phyloP scores from a whole-genome alignment of 2,888 invertebrate species.

The Pyrocoelia pectoralis region DNA sequence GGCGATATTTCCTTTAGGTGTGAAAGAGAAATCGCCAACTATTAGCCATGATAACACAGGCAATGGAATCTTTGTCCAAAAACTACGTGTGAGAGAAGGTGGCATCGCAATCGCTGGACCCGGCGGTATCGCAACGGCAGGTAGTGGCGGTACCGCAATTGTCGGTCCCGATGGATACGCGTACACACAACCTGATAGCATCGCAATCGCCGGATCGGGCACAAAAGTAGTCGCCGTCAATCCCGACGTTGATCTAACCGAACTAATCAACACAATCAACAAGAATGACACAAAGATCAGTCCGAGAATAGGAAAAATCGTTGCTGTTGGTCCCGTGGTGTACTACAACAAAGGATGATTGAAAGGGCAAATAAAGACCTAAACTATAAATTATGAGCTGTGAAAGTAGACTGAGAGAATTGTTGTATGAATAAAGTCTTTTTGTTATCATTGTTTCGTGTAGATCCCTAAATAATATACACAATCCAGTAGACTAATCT shows the following conservation, averaged over 20 bases:
- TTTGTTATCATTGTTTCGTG: no score
- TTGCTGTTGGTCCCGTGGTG: constrained; percentile 78
- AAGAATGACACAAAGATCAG: constrained; percentile 53
- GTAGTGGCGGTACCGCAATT: constrained; percentile 80
- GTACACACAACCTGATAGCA: constrained; percentile 76
- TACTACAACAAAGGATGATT: constrained; percentile 64
- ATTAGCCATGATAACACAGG: constrained; percentile 59
- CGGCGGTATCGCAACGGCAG: constrained; percentile 82
- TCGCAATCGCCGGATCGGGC: constrained; percentile 79
- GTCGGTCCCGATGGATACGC: constrained; percentile 82
- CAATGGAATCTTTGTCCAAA: constrained; percentile 74
- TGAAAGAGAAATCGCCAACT: constrained; percentile 50
- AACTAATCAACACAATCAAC: constrained; percentile 52
- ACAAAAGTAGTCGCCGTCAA: constrained; percentile 75
- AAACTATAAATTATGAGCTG: background rate
- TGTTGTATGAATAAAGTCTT: no score
- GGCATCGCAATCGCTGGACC: constrained; percentile 84
- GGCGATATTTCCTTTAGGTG: background rate
- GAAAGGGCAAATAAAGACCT: background rate
- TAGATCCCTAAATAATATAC: background rate
- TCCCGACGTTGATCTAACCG: constrained; percentile 67
- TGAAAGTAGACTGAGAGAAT: background rate
- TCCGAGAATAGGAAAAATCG: constrained; percentile 72
- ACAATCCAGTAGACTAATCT: background rate
- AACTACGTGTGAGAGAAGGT: constrained; percentile 74